Evolutionary conservation across 2,797 vertebrate species (phyloP), one percentile per base, ranked within the genome.

Genomic region (Artibeus jamaicensis): DNA sequence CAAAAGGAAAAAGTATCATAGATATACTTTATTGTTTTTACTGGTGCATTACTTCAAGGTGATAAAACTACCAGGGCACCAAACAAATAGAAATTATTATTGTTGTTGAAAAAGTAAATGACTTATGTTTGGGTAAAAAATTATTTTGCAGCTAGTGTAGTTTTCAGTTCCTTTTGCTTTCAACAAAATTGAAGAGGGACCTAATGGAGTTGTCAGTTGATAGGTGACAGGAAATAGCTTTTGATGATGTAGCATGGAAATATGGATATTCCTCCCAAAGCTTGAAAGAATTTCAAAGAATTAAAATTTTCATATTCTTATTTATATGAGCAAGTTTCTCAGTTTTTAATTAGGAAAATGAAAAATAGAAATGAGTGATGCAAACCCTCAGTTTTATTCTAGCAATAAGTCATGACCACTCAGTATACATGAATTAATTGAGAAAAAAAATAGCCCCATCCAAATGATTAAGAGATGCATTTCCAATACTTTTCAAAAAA

Each of bases 81-180:
- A 87, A 70, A 77, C 73, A 92, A 62, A 78, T 48, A 16, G 57
- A 78, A 95, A 74, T 91, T 87, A 46, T 37, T 62, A 44, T 83
- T 93, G 18, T 6, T 73, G 1, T 68, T 14, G 44, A 95, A 93
- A 86, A 76, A 77, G 14, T 53, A 24, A 74, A 10, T 86, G 44
- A 67, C 42, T 70, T 62, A 83, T 88, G 16, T 91, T 74, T 87
- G 57, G 77, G 22, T 82, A 88, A 14, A 7, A 46, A 34, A 81
- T 62, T 79, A 10, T 93, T 88, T 9, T 76, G 19, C 4, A 67
- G 6, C 15, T 68, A 42, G 22, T 7, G 2, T 71, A 21, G 34
- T 62, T 89, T 95, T 91, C 19, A 84, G 7, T 96, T 92, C 3
- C 71, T 91, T 46, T 53, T 48, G 22, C 37, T 71, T 91, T 95